A percentile compares a stretch with the other conserved stretches of the same genome.
Conservation (phyloP, 2,113 vertebrate genomes). For the Uria aalge region DNA sequence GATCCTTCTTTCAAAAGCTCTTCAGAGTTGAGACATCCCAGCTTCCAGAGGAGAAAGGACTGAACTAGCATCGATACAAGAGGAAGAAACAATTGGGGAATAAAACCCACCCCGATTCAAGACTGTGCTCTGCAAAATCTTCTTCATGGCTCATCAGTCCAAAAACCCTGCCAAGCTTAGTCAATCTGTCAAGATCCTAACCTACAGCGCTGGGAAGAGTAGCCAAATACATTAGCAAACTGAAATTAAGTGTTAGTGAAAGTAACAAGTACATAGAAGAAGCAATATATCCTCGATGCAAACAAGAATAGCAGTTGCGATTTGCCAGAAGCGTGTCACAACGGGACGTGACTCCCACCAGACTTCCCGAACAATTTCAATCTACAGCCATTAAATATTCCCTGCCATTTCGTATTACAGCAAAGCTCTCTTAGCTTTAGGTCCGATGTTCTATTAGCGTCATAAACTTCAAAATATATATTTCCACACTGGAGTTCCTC, state of each 20-base stretch:
- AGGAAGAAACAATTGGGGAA: background rate
- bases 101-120: background rate
- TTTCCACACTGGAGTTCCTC: background rate
- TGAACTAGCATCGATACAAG: background rate
- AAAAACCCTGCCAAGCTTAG: background rate
- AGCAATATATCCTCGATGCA: background rate
- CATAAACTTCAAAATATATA: background rate
- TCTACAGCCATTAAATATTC: background rate
- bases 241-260: background rate
- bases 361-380: background rate
- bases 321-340: background rate
- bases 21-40: background rate
- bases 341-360: background rate
- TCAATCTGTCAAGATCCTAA: background rate
- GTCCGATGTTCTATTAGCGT: background rate
- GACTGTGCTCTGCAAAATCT: background rate
- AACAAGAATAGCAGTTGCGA: background rate
- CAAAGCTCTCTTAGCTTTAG: background rate
- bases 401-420: background rate
- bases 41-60: background rate
- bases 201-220: background rate
- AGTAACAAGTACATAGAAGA: background rate
- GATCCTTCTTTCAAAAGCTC: background rate
- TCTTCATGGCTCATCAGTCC: background rate
- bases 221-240: background rate